Base-by-base conservation (phyloP, 2,888 invertebrate genomes). In the Koerneria pararmatus region DNA sequence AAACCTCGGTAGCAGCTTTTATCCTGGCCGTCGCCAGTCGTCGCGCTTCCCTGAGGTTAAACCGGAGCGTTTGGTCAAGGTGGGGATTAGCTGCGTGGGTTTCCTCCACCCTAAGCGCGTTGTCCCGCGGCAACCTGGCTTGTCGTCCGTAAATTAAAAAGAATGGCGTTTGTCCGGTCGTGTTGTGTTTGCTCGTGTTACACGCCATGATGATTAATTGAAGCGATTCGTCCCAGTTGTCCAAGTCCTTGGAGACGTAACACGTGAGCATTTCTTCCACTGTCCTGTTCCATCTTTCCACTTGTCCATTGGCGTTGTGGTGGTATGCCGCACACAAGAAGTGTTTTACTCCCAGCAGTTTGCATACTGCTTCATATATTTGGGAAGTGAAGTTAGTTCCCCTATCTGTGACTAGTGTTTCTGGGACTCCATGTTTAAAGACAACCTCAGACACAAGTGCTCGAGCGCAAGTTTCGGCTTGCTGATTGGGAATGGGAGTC, bases 401-500 rank as follows among this genome's bases (percentile, higher is more conserved):
- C 22, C 57, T 3, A 32, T 57, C 57, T 15, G 57, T 24, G 3
- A 57, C 35, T 19, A 57, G 4, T 2, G 3, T 19, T n/a, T 15
- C 27, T 3, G 57, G 35, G 8, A 27, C 29, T 32, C 57, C 57
- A 29, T 57, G 57, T n/a, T 57, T 57, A 6, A 37, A 22, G 35
- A 57, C 27, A 3, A 57, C 35, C 8, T 57, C 57, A 19, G 34
- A 22, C n/a, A 57, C 35, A 5, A 57, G 35, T n/a, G 6, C 35
- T n/a, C 37, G 34, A 3, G 57, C 57, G 3, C 27, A n/a, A 15
- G 59, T 59, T 15, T 41, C 59, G 8, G 59, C 27, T 41, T 34
- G 15, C 22, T 59, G 78, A 48, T 83, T 77, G 0, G 78, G 78
- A 19, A 84, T 56, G n/a, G 83, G 74, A 31, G 82, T 48, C 53